Evolutionary conservation across 2,888 invertebrate genomes (phyloP).

Genomic region (Cheilosia urbana): DNA sequence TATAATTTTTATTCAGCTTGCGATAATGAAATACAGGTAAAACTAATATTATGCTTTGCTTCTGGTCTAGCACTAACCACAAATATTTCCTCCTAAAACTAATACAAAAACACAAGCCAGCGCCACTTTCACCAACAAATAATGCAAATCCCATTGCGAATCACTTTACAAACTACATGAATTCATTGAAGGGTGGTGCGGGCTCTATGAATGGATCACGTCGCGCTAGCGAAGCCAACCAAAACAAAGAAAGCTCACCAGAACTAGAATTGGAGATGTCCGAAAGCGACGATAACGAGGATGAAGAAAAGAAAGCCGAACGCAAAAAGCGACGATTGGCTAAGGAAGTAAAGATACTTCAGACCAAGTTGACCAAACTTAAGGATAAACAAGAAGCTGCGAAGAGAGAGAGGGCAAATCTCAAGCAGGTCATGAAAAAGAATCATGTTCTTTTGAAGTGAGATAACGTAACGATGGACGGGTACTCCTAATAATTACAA

Average conservation of each 20-base stretch:
- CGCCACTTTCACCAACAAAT: conserved; percentile 14
- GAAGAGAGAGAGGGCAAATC: conserved; percentile 90
- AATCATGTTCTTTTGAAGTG: conserved; percentile 90
- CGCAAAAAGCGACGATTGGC: conserved; percentile 89
- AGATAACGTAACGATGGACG: conserved; percentile 48
- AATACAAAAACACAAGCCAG: conserved; percentile 4
- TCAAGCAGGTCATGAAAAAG: conserved; percentile 92
- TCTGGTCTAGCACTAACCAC: conserved; percentile 41
- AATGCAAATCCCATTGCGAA: conserved; percentile 48
- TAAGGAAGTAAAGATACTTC: conserved; percentile 82
- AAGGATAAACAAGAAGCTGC: conserved; percentile 89
- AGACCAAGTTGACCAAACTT: conserved; percentile 84
- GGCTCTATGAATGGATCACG: conserved; percentile 81
- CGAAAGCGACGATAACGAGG: conserved; percentile 88
- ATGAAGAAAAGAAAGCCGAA: conserved; percentile 87
- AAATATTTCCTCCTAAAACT: neutral
- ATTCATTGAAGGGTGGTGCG: conserved; percentile 77
- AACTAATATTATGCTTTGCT: conserved; percentile 26
- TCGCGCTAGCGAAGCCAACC: conserved; percentile 82
- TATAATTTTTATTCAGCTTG: conserved; percentile 69
- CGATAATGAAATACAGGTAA: conserved; percentile 63
- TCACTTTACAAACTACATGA: conserved; percentile 58
- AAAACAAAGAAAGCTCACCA: conserved; percentile 85
- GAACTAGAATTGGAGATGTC: conserved; percentile 86
- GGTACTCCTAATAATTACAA: neutral